These are phyloP conservation scores for Pseudomugil gertrudae DNA, from an alignment of 2,797 vertebrate genomes.

Conservation along the genomic window DNA sequence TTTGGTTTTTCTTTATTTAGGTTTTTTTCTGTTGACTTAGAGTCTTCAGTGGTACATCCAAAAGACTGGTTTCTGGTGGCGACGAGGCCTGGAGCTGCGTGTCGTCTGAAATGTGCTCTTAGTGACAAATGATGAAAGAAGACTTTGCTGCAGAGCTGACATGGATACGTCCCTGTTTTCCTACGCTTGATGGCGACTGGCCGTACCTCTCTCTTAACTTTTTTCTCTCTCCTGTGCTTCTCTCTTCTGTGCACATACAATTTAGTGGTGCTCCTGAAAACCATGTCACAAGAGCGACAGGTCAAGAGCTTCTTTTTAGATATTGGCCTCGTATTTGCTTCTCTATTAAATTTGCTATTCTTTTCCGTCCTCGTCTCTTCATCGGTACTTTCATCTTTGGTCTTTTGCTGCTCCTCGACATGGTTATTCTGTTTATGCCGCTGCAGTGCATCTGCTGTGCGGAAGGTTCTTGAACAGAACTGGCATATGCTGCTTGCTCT, in stretches of 20 bases:
- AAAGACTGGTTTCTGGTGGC: conserved; percentile 10
- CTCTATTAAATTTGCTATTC: background rate
- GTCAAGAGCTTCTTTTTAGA: conserved; percentile 53
- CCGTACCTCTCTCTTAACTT: conserved; percentile 22
- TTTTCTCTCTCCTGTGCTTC: conserved; percentile 74
- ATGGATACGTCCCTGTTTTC: conserved; percentile 56
- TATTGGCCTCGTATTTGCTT: conserved; percentile 11
- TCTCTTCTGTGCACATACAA: conserved; percentile 78
- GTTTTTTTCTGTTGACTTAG: conserved; percentile 20
- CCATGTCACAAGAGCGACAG: conserved; percentile 80
- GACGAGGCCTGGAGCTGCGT: conserved; percentile 29
- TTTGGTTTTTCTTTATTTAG: conserved; percentile 24
- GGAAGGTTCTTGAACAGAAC: conserved; percentile 58
- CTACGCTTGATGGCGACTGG: conserved; percentile 35
- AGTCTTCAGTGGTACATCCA: conserved; percentile 32
- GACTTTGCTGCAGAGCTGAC: conserved; percentile 74
- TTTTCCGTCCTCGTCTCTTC: background rate
- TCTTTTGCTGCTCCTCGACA: conserved; percentile 4
- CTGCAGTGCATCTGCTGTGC: conserved; percentile 50
- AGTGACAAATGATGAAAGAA: conserved; percentile 80
- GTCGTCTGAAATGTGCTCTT: conserved; percentile 69
- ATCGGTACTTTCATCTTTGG: background rate
- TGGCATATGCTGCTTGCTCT: conserved; percentile 38
- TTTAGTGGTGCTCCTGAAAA: conserved; percentile 72
- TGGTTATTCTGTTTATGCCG: conserved; percentile 58